Evolutionary conservation across 2,888 invertebrate genomes (phyloP), one percentile per base, ranked within the genome.

Genomic region (Eremobia ochroleuca): DNA sequence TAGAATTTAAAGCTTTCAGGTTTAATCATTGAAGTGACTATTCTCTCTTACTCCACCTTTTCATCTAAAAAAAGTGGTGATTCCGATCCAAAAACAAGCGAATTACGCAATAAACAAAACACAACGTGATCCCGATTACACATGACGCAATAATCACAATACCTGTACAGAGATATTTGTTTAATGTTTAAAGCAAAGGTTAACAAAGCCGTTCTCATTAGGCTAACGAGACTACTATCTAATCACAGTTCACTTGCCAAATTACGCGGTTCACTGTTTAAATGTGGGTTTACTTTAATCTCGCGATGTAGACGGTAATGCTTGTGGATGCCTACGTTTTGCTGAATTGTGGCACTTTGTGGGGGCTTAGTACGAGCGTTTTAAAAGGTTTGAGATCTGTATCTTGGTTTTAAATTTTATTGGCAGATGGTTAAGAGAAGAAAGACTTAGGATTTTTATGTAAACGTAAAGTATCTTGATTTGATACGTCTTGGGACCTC

Each of bases 181-280:
- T 91, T 91, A 92, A 91, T 91, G 91, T 91, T 90, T 87, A 91
- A 92, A 93, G 91, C 92, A 92, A 93, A 94, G 94, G 94, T 94
- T 95, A 94, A 94, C 94, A 94, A 93, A 93, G 93, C 93, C 90
- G 91, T 94, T 92, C 94, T 95, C 95, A 95, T 96, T 95, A 95
- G 90, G 92, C 92, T 95, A 96, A 96, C 95, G 94, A 95, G 95
- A 92, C 92, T 92, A 95, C 95, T 96, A 95, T 96, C 96, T 96
- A 96, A 96, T 96, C 96, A 95, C 94, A 94, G 94, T 90, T 94
- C 93, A 94, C 94, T 95, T 96, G 96, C 96, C 96, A 96, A 96
- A 96, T 96, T 96, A 95, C 94, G 94, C 94, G 94, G 94, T 94
- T 92, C 92, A 91, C 92, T 94, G 94, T 96, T 95, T 94, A 94